Evolutionary conservation across 2,797 vertebrate genomes (phyloP), one percentile per base, ranked within the genome.

Genomic region (Scolopax bukidnonensis): DNA sequence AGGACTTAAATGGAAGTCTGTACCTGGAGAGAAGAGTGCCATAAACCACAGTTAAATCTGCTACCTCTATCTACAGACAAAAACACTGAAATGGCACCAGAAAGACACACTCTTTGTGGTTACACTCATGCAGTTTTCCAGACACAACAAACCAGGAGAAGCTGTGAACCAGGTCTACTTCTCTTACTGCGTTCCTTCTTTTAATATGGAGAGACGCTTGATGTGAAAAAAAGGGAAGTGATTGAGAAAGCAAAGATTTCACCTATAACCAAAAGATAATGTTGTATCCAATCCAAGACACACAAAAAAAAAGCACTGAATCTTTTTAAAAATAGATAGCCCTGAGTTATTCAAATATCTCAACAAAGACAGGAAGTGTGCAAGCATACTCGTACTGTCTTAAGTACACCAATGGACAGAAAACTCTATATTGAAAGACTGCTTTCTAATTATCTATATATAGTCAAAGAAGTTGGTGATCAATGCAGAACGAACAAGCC

Each of bases 161-260:
- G 36, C 48, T 87, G 84, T 85, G 60, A 77, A 17, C 48, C 21
- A 82, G 23, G 33, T 54, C 20, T 93, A 7, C 45, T 86, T 91
- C 48, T 88, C 41, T 68, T 41, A 23, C 30, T 36, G 12, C 47
- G 23, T 60, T 82, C 16, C 47, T 38, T 50, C 54, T 73, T 79
- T 61, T 43, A 70, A 59, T 33, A 12, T 45, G 11, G 53, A 92
- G 33, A 80, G 18, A 8, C 10, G 77, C 48, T 45, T 47, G 23
- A 74, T 38, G 57, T 45, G 56, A 89, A 87, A 89, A 89, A 94
- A 94, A 16, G 17, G 32, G 30, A 89, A 87, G 17, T 51, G n/a
- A 43, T 11, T 71, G 41, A 79, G 63, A 87, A 87, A 80, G 40
- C 8, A 51, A 63, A 67, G 48, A 77, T 53, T 77, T 80, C 21